Base-by-base conservation (phyloP, 2,797 vertebrate species). In the Channallabes apus region DNA sequence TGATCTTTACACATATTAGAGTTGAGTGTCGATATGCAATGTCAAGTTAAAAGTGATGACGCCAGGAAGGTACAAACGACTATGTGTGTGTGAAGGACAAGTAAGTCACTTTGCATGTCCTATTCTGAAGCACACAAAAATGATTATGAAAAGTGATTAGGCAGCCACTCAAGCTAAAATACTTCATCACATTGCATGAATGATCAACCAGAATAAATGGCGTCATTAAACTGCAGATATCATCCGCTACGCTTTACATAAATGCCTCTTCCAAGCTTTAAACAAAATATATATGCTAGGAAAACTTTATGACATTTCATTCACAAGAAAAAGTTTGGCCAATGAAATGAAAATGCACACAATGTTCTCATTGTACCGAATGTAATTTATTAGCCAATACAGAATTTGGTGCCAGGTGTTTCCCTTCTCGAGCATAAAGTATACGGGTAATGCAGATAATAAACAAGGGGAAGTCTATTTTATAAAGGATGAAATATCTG, bases 141-240 rank as follows among this genome's bases (percentile, higher is more conserved):
- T 85, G 3, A 87, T 89, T 88, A 77, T 1, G 73, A 5, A 77
- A 59, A 65, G 61, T 51, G 78, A 80, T 80, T 80, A 80, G 78
- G 62, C 27, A 67, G 62, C 79, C 62, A 67, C 41, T 80, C 62
- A 67, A 67, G 79, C 79, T 80, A 67, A 67, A 80, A 80, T 7
- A 51, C 79, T 54, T 67, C 62, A 65, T 67, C 62, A 80, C 78
- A 29, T 51, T 65, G 78, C 61, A 29, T 80, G 78, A 80, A 65
- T 20, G 61, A 80, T 29, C 38, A 41, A 62, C 7, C 61, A 29
- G 35, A 51, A 67, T 51, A 51, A 65, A 41, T 29, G 35, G 64
- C n/a, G 78, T 38, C 51, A 46, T 80, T 65, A 80, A 80, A 15
- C 62, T 18, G 62, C 61, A 65, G 61, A 29, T n/a, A 80, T 80